Conservation (phyloP, 2,113 vertebrate species). For the Petaurus breviceps region DNA sequence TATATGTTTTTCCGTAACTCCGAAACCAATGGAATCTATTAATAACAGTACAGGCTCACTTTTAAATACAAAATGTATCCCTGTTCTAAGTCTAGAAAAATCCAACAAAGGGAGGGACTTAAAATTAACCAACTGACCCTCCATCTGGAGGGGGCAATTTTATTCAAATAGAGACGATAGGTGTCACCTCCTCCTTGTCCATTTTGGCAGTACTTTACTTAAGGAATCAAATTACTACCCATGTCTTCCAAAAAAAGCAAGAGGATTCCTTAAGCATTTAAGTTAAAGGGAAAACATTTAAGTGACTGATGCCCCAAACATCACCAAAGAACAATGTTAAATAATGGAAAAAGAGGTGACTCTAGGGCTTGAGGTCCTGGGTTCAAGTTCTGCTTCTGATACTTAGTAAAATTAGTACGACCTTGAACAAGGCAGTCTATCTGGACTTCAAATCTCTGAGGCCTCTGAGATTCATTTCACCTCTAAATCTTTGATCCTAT, state of each 20-base stretch:
- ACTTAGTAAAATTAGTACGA: background rate
- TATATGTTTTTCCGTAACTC: conserved; percentile 39
- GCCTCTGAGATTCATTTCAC: background rate
- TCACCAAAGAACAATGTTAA: background rate
- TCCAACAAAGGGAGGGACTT: conserved; percentile 35
- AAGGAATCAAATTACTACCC: background rate
- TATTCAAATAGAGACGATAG: conserved; percentile 14
- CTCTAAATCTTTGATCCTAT: background rate
- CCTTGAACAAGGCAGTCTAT: background rate
- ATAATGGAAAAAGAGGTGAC: background rate
- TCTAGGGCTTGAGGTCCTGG: background rate
- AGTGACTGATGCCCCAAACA: background rate
- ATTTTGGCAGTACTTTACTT: conserved; percentile 29
- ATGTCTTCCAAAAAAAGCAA: conserved; percentile 3
- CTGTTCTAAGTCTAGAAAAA: conserved; percentile 46
- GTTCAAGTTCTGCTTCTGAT: background rate
- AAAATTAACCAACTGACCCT: conserved; percentile 52
- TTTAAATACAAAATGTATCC: conserved; percentile 7
- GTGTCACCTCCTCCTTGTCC: conserved; percentile 40
- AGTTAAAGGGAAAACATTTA: background rate
- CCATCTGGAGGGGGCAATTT: conserved; percentile 54
- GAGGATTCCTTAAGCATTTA: background rate
- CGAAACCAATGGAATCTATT: conserved; percentile 7
- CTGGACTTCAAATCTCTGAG: background rate
- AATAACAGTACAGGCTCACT: conserved; percentile 35